phyloP scores from a whole-genome alignment of 1,140 invertebrate species.

The Aphaenogaster floridana region DNA sequence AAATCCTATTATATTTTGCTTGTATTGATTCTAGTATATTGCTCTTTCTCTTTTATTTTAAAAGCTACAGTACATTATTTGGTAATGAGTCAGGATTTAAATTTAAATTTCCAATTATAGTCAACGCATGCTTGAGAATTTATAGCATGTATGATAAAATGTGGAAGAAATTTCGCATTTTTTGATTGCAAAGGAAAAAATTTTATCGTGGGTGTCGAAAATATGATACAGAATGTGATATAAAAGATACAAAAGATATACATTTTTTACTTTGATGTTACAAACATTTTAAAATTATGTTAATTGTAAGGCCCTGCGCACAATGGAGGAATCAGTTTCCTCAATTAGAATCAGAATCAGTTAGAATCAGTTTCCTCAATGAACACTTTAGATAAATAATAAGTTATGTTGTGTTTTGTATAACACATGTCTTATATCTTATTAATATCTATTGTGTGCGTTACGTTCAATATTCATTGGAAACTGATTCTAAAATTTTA shows the following conservation, averaged over 20 bases:
- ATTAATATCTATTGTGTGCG: no score
- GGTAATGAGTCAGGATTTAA: constrained; percentile 12
- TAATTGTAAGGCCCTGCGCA: no score
- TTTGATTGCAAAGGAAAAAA: constrained; percentile 12
- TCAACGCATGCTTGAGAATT: neutral
- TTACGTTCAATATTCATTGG: no score
- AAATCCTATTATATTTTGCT: neutral
- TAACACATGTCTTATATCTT: no score
- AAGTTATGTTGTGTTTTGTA: no score
- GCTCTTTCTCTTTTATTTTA: neutral
- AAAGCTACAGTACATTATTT: neutral
- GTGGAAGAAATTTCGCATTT: neutral
- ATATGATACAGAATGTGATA: neutral
- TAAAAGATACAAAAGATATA: neutral
- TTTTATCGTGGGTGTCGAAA: neutral
- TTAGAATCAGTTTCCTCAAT: no score
- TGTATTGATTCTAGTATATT: neutral
- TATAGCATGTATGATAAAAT: constrained; percentile 21
- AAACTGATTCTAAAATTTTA: no score
- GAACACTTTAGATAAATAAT: no score
- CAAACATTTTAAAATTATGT: neutral
- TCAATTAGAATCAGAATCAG: no score
- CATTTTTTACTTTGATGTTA: neutral
- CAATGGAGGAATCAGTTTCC: no score
- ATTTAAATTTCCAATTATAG: constrained; percentile 21